These are phyloP conservation scores for Drosophila anomalata DNA, from an alignment of 2,888 invertebrate genomes.

Conservation along the genomic window DNA sequence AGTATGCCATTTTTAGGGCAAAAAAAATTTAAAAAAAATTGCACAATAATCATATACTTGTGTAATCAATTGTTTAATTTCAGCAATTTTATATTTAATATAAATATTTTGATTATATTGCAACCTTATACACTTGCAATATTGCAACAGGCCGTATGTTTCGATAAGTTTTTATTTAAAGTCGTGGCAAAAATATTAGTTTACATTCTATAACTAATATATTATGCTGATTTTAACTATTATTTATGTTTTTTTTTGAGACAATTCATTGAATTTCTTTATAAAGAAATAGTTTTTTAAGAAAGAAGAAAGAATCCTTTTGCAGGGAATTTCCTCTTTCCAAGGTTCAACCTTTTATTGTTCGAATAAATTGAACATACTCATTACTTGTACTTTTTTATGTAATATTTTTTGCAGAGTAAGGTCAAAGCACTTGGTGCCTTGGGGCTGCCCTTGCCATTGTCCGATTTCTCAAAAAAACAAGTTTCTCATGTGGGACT, in stretches of 20 bases:
- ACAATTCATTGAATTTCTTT: neutral
- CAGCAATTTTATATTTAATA: neutral
- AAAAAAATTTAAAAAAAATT: neutral
- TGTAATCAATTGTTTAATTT: neutral
- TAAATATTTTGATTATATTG: neutral
- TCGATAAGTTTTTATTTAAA: neutral
- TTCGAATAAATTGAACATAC: neutral
- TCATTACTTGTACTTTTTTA: constrained; percentile 29
- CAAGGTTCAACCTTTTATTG: neutral
- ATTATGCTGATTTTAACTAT: too few relatives aligned
- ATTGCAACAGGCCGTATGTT: neutral
- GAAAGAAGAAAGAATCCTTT: neutral
- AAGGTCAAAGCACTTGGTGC: constrained; percentile 70
- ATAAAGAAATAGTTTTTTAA: too few relatives aligned
- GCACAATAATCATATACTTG: neutral
- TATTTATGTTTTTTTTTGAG: too few relatives aligned
- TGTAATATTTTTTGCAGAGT: constrained; percentile 48
- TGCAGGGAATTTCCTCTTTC: neutral
- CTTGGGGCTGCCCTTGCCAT: constrained; percentile 57
- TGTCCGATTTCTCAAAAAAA: constrained; percentile 41
- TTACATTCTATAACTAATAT: too few relatives aligned
- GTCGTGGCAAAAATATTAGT: too few relatives aligned
- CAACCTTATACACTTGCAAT: neutral
- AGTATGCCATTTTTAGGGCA: neutral
- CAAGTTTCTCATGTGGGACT: constrained; percentile 26